Conservation (phyloP, 2,113 vertebrate species). For the Xerus inauris region DNA sequence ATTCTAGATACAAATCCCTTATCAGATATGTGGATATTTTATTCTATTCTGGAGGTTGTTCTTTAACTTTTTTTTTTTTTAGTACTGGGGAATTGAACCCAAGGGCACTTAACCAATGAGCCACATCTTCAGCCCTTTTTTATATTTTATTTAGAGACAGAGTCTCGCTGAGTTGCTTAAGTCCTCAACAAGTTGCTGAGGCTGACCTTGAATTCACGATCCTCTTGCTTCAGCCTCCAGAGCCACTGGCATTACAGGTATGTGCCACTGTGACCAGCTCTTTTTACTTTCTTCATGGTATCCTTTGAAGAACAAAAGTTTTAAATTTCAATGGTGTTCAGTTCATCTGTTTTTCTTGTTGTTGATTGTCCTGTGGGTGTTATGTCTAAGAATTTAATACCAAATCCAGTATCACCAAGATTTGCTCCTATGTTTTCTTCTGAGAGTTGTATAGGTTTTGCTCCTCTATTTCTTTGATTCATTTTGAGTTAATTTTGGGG, state of each 20-base stretch:
- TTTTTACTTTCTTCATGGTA: no score
- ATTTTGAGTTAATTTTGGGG: neutral
- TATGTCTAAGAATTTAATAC: neutral
- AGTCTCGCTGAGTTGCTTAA: neutral
- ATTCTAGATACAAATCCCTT: neutral
- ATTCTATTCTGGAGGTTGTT: neutral
- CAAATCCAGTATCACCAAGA: conserved; percentile 7
- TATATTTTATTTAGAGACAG: neutral
- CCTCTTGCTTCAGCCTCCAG: neutral
- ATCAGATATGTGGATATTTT: neutral
- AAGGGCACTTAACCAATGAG: neutral
- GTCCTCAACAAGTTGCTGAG: neutral
- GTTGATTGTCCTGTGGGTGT: neutral
- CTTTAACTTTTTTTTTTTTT: neutral
- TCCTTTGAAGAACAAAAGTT: neutral
- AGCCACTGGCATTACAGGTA: neutral
- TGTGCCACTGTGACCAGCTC: neutral
- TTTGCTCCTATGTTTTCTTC: neutral
- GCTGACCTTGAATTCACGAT: neutral
- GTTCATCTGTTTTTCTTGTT: neutral
- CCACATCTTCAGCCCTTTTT: neutral
- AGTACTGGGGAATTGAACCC: neutral
- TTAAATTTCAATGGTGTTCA: neutral
- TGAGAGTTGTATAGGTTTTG: neutral
- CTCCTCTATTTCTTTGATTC: neutral